A percentile compares a stretch with the other conserved stretches of the same genome.
These are phyloP conservation scores for Hylia prasina DNA, from an alignment of 2,113 vertebrate species.

Conservation along the genomic window DNA sequence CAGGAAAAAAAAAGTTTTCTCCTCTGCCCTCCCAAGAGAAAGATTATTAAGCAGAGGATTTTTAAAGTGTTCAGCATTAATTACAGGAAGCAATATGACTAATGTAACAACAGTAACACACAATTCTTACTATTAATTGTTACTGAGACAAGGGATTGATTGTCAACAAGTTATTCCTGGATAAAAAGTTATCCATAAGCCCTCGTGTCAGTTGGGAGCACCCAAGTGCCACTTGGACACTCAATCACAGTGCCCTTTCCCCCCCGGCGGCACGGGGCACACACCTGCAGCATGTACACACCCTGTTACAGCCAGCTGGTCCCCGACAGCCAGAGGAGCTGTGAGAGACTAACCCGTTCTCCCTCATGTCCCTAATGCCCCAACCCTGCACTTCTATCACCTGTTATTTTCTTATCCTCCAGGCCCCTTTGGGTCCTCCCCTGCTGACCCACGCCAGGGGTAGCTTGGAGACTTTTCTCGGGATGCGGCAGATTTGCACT, in stretches of 20 bases:
- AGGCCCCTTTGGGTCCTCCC: neutral
- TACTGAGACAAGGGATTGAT: neutral
- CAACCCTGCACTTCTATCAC: fast-evolving
- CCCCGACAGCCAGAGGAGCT: too few species aligned
- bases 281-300: neutral
- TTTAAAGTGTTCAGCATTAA: neutral
- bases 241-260: fast-evolving
- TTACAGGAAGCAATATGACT: neutral
- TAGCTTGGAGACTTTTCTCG: neutral
- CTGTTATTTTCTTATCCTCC: neutral
- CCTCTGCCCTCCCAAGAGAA: neutral
- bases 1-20: neutral
- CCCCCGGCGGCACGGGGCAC: fast-evolving
- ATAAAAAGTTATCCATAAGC: neutral
- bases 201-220: fast-evolving
- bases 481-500: neutral
- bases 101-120: neutral
- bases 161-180: neutral
- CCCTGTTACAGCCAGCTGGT: neutral
- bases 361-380: fast-evolving
- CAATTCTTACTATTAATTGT: neutral
- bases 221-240: fast-evolving
- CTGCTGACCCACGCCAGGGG: fast-evolving
- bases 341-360: fast-evolving
- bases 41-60: neutral